Evolutionary conservation across 2,888 invertebrate species (phyloP), one percentile per base, ranked within the genome.

Genomic region (Thera britannica): DNA sequence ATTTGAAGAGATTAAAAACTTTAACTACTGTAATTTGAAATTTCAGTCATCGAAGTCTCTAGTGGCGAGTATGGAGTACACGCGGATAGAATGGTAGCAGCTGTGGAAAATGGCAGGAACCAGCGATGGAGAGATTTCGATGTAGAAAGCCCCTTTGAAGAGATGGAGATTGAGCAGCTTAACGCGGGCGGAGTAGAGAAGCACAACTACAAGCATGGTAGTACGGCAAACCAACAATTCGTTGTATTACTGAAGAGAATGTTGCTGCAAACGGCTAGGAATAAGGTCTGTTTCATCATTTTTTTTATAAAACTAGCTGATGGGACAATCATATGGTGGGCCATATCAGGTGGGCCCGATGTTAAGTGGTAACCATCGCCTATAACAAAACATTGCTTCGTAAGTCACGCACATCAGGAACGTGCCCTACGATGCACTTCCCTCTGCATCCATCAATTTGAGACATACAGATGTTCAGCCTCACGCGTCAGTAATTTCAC

Each of bases 51-150:
- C 73, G 97, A 97, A 92, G 96, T 97, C 5, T 96, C 97, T 2
- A 95, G 96, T 67, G 96, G 96, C 0, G 97, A 97, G 87, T 97
- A 97, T 79, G 97, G 97, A 0, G 94, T 95, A 11, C 95, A 95
- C 76, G 93, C 95, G 2, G 96, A 97, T 34, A 92, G 89, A 77
- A 96, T 97, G 96, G 95, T 96, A 0, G 83, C 94, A 4, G 94
- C 95, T 0, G 94, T 96, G 0, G 96, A 96, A 61, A 96, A 97
- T 81, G 96, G 96, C 0, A 92, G 94, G 72, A 90, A 93, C 71
- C 88, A 91, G 46, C 84, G 89, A 9, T 96, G 96, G 96, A 78
- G 91, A 48, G 84, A 86, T 36, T 90, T 83, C 62, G 86, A 83
- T 0, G 59, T 79, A 0, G 85, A 83, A 2, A 83, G 81, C 2